phyloP scores from a whole-genome alignment of 1,140 invertebrate genomes.

The Euwallacea fornicatus region DNA sequence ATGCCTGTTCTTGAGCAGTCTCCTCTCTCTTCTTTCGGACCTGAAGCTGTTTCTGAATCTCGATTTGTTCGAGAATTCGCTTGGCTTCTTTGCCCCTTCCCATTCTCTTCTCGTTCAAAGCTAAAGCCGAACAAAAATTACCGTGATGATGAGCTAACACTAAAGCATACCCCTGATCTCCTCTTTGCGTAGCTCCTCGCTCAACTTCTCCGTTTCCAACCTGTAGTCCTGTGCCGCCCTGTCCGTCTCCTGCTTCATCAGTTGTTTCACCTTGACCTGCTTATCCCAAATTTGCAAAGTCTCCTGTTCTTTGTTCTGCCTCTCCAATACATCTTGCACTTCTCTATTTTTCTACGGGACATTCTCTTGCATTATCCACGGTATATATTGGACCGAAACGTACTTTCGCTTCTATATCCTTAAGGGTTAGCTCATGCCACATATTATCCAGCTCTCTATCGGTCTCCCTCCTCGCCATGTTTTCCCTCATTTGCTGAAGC shows the following conservation, averaged over 20 bases:
- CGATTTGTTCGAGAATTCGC: slow-evolving; percentile 47
- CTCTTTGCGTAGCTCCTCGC: slow-evolving; percentile 43
- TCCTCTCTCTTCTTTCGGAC: slow-evolving; percentile 45
- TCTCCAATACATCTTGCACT: slow-evolving; percentile 44
- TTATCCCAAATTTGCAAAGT: slow-evolving; percentile 44
- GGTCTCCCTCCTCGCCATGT: slow-evolving; percentile 47
- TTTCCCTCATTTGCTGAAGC: slow-evolving; percentile 52
- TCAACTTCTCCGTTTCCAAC: slow-evolving; percentile 43
- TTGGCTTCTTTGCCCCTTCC: slow-evolving; percentile 40
- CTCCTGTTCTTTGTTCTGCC: slow-evolving; percentile 39
- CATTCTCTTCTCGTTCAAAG: slow-evolving; percentile 36
- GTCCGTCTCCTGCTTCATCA: slow-evolving; percentile 42
- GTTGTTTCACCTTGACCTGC: slow-evolving; percentile 48
- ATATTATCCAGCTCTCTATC: slow-evolving; percentile 49
- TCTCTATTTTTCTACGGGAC: slow-evolving; percentile 45
- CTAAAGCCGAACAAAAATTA: slow-evolving; percentile 22
- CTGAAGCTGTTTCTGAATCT: slow-evolving; percentile 41
- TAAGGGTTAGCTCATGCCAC: slow-evolving; percentile 48
- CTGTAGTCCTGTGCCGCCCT: slow-evolving; percentile 43
- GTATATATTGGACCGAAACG: background rate
- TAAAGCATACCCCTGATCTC: slow-evolving; percentile 43
- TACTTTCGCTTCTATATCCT: slow-evolving; percentile 46
- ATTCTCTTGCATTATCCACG: background rate
- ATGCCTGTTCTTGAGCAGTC: slow-evolving; percentile 44
- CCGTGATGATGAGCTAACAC: background rate